Conservation (phyloP, 2,113 vertebrate genomes). For the Pelmatolapia mariae region DNA sequence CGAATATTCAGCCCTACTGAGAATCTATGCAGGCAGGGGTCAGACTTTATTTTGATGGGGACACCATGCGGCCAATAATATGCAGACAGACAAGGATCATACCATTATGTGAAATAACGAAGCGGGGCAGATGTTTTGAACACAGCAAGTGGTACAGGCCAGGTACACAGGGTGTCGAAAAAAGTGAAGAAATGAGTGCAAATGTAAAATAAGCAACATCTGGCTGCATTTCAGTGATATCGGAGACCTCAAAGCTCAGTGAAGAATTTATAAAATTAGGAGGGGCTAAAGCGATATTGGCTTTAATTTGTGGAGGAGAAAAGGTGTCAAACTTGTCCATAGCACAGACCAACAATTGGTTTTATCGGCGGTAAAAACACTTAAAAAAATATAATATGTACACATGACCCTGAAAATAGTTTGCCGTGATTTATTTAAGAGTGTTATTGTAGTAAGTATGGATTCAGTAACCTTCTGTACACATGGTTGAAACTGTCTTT, state of each 20-base stretch:
- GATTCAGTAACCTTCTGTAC: background rate
- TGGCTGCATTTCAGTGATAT: background rate
- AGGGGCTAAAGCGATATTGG: background rate
- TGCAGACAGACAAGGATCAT: background rate
- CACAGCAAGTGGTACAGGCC: background rate
- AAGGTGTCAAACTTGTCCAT: background rate
- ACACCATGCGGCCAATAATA: background rate
- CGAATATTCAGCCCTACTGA: fast-evolving
- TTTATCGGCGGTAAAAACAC: fast-evolving
- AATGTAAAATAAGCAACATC: background rate
- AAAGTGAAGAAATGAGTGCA: background rate
- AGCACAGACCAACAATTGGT: background rate
- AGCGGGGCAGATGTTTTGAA: background rate
- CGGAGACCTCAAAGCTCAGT: background rate
- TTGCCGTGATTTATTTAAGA: background rate
- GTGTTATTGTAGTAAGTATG: background rate
- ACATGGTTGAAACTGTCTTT: background rate
- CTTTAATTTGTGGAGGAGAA: background rate
- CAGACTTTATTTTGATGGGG: background rate
- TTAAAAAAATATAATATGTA: background rate
- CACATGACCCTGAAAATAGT: background rate
- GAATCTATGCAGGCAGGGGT: background rate
- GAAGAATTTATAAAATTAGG: background rate
- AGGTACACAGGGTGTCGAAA: background rate
- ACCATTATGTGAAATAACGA: background rate